Percentiles rank a stretch among this genome's conserved stretches.
Evolutionary conservation across 2,797 vertebrate species (phyloP).

Genomic region (Rhinichthys osculus): DNA sequence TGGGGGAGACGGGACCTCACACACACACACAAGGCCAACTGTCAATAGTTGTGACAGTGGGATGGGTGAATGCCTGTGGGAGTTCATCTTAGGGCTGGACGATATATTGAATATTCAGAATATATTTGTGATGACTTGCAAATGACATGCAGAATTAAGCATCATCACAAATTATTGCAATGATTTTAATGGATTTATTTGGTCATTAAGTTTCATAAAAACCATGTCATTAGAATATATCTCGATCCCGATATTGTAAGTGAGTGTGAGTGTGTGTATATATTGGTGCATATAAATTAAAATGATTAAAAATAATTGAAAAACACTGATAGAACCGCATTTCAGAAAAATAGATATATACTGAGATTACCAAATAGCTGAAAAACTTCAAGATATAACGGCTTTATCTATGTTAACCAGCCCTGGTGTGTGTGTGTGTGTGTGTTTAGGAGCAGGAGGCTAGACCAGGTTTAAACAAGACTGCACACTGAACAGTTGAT

Average conservation of each 20-base stretch:
- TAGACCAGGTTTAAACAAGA: conserved; percentile 72
- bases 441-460: conserved; percentile 58
- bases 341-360: neutral
- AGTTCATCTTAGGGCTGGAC: neutral
- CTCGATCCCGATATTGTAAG: neutral
- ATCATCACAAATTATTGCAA: neutral
- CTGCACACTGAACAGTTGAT: conserved; percentile 65
- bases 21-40: neutral
- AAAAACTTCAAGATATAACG: neutral
- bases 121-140: conserved; percentile 8
- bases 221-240: neutral
- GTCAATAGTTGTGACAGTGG: conserved; percentile 58
- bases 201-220: neutral
- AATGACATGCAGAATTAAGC: conserved; percentile 44
- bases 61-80: conserved; percentile 5
- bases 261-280: neutral
- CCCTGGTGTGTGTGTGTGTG: neutral
- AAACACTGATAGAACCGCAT: neutral
- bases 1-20: neutral
- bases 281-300: neutral
- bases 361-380: neutral
- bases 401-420: neutral
- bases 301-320: neutral
- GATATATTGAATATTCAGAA: neutral
- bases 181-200: neutral